These are phyloP conservation scores for Serinus canaria DNA, from an alignment of 2,113 vertebrate species.

Conservation along the genomic window DNA sequence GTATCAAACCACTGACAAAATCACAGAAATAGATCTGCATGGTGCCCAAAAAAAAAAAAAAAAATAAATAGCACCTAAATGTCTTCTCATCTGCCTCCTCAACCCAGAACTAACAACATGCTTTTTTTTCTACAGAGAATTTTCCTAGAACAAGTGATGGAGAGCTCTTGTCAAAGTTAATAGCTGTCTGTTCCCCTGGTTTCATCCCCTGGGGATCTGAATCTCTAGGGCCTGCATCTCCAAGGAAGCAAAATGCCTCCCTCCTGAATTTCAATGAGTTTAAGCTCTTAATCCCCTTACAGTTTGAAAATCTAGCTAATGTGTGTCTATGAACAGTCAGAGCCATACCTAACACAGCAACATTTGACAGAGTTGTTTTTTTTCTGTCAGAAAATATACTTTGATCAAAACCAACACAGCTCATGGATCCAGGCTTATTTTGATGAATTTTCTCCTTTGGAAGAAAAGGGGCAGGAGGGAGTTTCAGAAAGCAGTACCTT, in stretches of 20 bases:
- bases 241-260: not conserved
- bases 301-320: not conserved
- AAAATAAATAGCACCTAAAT: not conserved
- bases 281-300: constrained; percentile 11
- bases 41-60: not conserved
- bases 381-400: not conserved
- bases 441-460: not conserved
- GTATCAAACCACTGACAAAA: not conserved
- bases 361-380: not conserved
- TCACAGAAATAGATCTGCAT: not conserved
- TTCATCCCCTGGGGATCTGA: not conserved
- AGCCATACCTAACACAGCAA: not conserved
- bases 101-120: not conserved
- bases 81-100: not conserved
- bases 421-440: not conserved
- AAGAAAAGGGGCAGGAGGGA: not conserved
- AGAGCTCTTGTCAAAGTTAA: constrained; percentile 6
- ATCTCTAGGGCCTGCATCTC: constrained; percentile 9
- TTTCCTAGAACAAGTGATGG: not conserved
- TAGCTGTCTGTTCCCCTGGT: not conserved
- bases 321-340: not conserved
- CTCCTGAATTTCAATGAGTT: constrained; percentile 7
- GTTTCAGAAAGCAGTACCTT: not conserved
- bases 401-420: not conserved
- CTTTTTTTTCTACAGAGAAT: not conserved